Percentiles rank a stretch among this genome's conserved stretches.
phyloP scores from a whole-genome alignment of 2,888 invertebrate species.

The Lithophane ornitopus region DNA sequence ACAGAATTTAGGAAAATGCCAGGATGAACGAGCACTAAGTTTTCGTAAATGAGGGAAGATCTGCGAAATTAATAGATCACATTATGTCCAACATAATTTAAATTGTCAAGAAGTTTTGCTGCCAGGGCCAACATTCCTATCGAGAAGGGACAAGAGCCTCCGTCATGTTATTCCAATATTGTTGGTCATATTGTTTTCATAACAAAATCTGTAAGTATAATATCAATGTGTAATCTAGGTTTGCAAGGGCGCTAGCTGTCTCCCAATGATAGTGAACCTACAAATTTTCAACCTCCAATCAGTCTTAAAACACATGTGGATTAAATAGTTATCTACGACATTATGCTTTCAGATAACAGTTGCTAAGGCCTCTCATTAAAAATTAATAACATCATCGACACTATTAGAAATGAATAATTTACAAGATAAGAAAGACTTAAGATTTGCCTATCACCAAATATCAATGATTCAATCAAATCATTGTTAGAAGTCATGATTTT shows the following conservation, averaged over 20 bases:
- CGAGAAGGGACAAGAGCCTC: neutral
- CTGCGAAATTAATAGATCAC: neutral
- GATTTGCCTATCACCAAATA: slow-evolving; percentile 12
- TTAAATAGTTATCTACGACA: slow-evolving; percentile 10
- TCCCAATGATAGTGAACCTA: neutral
- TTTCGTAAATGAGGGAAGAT: neutral
- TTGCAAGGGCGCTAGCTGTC: neutral
- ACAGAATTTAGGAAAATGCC: neutral
- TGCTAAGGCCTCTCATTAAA: slow-evolving; percentile 36
- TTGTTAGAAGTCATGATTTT: neutral
- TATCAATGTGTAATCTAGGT: neutral
- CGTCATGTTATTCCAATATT: neutral
- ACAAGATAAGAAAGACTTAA: slow-evolving; percentile 31
- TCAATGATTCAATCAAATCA: slow-evolving; percentile 5
- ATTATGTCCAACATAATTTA: neutral
- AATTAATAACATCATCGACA: slow-evolving; percentile 27
- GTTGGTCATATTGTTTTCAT: neutral
- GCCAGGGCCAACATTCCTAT: neutral
- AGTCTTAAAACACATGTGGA: neutral
- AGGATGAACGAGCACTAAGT: no score
- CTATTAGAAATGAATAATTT: slow-evolving; percentile 10
- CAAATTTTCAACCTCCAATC: slow-evolving; percentile 10
- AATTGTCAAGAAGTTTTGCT: neutral
- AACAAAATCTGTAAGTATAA: neutral
- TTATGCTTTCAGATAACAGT: slow-evolving; percentile 30